phyloP scores from a whole-genome alignment of 1,140 invertebrate species.

The Ruditapes philippinarum region DNA sequence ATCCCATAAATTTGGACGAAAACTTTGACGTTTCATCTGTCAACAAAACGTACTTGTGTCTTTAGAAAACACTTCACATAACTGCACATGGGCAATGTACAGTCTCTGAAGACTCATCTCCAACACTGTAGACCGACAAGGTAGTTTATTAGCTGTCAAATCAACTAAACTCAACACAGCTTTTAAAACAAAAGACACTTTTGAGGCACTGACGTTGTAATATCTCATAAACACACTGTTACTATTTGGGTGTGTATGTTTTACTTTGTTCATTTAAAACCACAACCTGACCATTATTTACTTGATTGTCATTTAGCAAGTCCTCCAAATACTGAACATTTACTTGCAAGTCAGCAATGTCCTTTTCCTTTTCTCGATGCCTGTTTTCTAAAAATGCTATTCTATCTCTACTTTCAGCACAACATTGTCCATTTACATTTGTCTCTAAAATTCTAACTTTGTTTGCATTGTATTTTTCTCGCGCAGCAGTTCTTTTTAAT shows the following conservation, averaged over 20 bases:
- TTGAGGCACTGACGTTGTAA: conserved; percentile 53
- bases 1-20: conserved; percentile 40
- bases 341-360: conserved; percentile 10
- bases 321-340: conserved; percentile 21
- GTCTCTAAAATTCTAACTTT: conserved; percentile 24
- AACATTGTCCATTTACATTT: conserved; percentile 27
- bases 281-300: background rate
- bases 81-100: conserved; percentile 11
- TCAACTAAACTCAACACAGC: conserved; percentile 33
- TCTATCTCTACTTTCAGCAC: conserved; percentile 7
- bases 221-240: conserved; percentile 56
- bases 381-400: conserved; percentile 20
- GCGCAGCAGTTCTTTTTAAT: conserved; percentile 37
- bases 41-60: conserved; percentile 17
- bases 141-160: conserved; percentile 28
- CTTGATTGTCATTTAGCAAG: background rate
- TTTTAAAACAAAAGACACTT: conserved; percentile 17
- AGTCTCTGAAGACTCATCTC: conserved; percentile 46
- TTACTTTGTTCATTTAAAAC: conserved; percentile 35
- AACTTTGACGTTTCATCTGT: conserved; percentile 55
- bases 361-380: conserved; percentile 18
- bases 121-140: conserved; percentile 22
- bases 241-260: conserved; percentile 13
- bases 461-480: conserved; percentile 25
- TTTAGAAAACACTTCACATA: conserved; percentile 52